These are phyloP conservation scores for Upupa epops DNA, from an alignment of 2,113 vertebrate genomes.

Conservation along the genomic window DNA sequence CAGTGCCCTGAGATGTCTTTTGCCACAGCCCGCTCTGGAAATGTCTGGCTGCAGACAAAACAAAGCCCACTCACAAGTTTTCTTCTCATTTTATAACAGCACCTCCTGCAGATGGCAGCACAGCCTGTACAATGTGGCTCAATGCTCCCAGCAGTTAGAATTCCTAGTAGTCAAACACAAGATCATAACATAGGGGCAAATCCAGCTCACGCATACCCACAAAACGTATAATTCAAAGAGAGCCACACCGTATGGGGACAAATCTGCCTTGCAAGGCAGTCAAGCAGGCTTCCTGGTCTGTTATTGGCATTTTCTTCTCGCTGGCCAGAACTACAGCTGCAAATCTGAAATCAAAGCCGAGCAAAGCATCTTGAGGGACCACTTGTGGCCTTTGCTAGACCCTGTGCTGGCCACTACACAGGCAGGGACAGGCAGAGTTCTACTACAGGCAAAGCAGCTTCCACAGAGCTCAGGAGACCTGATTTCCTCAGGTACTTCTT, in stretches of 20 bases:
- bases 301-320: neutral
- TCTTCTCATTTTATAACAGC: conserved; percentile 3
- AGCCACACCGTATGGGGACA: fast-evolving
- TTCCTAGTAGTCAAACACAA: neutral
- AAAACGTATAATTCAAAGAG: neutral
- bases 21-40: neutral
- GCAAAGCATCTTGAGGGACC: neutral
- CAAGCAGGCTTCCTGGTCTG: neutral
- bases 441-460: neutral
- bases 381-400: neutral
- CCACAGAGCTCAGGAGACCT: neutral
- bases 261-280: neutral
- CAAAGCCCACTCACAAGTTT: neutral
- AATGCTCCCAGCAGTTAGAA: neutral
- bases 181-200: neutral
- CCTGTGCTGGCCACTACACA: neutral
- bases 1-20: neutral
- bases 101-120: conserved; percentile 65
- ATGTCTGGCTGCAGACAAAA: neutral
- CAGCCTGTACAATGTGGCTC: neutral
- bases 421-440: neutral
- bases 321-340: neutral
- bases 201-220: fast-evolving
- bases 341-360: neutral
- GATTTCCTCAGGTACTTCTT: neutral